These are phyloP conservation scores for Cuniculus paca DNA, from an alignment of 2,797 vertebrate species.

Conservation along the genomic window DNA sequence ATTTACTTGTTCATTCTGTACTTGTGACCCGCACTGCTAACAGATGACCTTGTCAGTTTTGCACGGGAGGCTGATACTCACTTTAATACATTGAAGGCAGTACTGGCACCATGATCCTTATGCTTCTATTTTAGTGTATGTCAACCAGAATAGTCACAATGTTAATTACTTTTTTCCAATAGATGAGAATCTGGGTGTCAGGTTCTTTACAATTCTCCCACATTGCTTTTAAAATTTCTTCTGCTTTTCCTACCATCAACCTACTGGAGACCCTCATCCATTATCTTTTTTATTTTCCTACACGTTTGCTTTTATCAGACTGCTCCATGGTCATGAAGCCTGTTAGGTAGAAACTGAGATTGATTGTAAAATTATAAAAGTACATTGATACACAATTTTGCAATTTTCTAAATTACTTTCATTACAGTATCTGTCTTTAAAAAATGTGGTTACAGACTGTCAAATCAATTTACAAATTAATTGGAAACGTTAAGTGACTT, in stretches of 20 bases:
- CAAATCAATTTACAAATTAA: background rate
- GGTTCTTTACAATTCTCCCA: background rate
- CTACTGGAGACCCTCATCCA: background rate
- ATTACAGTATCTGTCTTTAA: slow-evolving; percentile 6
- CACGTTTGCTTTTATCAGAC: background rate
- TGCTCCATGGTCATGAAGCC: background rate
- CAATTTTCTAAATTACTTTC: background rate
- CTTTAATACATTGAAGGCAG: background rate
- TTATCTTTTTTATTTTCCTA: background rate
- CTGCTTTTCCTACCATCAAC: background rate
- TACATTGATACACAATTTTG: background rate
- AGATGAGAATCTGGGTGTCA: background rate
- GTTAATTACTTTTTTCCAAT: background rate
- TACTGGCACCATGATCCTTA: background rate
- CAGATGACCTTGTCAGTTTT: background rate
- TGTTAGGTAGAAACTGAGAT: background rate
- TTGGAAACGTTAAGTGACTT: background rate
- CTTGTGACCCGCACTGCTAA: background rate
- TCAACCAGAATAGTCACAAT: background rate
- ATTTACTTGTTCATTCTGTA: background rate
- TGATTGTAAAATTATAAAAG: background rate
- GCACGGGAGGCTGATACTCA: background rate
- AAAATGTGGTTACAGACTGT: background rate
- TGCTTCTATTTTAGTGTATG: background rate
- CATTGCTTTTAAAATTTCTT: background rate